phyloP scores from a whole-genome alignment of 2,113 vertebrate genomes.

The Mirza zaza region DNA sequence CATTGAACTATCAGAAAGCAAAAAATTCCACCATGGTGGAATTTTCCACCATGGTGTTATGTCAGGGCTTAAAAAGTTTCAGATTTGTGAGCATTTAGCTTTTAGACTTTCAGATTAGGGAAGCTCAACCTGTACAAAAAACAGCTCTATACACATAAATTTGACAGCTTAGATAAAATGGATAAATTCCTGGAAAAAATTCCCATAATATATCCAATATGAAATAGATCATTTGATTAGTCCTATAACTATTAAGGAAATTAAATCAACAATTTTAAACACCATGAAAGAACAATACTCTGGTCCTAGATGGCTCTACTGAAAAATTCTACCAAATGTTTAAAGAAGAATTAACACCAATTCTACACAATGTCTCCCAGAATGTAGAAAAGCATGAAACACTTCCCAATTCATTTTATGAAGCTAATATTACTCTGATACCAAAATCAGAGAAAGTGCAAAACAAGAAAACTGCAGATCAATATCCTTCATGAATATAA shows the following conservation, averaged over 20 bases:
- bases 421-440: not conserved
- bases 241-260: not conserved
- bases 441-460: not conserved
- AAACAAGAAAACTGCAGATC: not conserved
- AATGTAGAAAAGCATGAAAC: not conserved
- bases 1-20: not conserved
- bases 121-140: not conserved
- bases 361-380: not conserved
- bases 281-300: not conserved
- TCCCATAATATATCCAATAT: not conserved
- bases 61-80: not conserved
- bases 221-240: not conserved
- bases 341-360: not conserved
- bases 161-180: not conserved
- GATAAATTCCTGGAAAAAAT: not conserved
- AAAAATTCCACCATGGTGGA: not conserved
- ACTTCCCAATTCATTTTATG: not conserved
- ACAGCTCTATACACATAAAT: not conserved
- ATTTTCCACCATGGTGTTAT: not conserved
- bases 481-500: not conserved
- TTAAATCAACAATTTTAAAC: not conserved
- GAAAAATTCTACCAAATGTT: not conserved
- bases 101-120: not conserved
- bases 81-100: not conserved
- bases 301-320: not conserved